These are phyloP conservation scores for Scortum barcoo DNA, from an alignment of 2,113 vertebrate genomes.

Conservation along the genomic window DNA sequence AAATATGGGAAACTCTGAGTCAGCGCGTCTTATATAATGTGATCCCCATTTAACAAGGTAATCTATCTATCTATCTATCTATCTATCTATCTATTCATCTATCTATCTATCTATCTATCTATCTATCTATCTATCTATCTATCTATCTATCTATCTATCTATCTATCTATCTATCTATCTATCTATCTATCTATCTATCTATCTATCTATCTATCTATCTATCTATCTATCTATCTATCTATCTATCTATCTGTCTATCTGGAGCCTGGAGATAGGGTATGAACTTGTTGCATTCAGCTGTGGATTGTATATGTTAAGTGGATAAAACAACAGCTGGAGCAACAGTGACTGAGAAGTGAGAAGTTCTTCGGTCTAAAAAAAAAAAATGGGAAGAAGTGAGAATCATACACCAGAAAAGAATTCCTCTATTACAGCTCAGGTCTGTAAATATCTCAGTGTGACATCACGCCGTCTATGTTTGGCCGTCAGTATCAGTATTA, in stretches of 20 bases:
- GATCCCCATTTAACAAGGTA: conserved; percentile 30
- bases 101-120: conserved; percentile 3
- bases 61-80: neutral
- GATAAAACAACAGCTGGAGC: neutral
- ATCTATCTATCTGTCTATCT: neutral
- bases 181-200: neutral
- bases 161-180: neutral
- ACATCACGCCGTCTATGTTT: neutral
- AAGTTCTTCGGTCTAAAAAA: neutral
- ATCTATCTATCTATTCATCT: neutral
- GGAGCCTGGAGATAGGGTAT: neutral
- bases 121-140: neutral
- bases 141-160: neutral
- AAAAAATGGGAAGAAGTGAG: conserved; percentile 5
- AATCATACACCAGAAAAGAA: conserved; percentile 18
- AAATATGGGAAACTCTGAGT: conserved; percentile 67
- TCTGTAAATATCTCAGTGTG: conserved; percentile 27
- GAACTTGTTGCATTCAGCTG: conserved; percentile 28
- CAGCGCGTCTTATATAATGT: conserved; percentile 55
- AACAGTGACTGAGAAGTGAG: conserved; percentile 24
- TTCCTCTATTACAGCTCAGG: neutral
- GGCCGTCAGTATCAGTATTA: neutral
- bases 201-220: neutral
- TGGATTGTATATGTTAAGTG: conserved; percentile 7
- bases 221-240: neutral